Base-by-base conservation (phyloP, 2,113 vertebrate genomes). In the Trematomus loennbergii region DNA sequence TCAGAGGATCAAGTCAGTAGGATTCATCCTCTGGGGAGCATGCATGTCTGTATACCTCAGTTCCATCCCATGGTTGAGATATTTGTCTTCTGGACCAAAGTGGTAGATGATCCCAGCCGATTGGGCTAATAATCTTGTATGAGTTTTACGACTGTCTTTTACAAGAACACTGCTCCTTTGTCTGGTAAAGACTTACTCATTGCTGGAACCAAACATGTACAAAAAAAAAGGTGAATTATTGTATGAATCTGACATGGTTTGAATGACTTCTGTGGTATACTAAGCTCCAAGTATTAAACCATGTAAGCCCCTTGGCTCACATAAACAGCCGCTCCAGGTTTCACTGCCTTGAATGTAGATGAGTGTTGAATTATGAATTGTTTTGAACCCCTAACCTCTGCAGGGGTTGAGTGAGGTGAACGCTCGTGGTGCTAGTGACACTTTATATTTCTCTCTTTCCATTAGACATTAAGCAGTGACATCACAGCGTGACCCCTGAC, bases 391-490 rank as follows among this genome's bases (percentile, higher is more conserved):
- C 18, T 88, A 18, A 92, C 86, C 89, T 87, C 68, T 18, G 57
- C 67, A 1, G 62, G 76, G 77, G 76, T 87, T 81, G 73, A 73
- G 49, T 75, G 81, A 90, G 89, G 81, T 82, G 86, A 90, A 79
- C 5, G 72, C 62, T 70, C 12, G 40, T 9, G 25, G 33, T 81
- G 83, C 59, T 1, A 60, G 61, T 78, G 85, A 83, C 89, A 80
- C 84, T 83, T 83, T 78, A 69, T 72, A 88, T 84, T 76, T 59
- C 45, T 81, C 71, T 75, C 59, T 66, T 62, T 69, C 64, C 61
- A 72, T 62, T 63, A 58, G 82, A 92, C 85, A 92, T 85, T 61
- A 83, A 85, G 81, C 91, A 90, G 89, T 93, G 90, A 93, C 91
- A 91, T 93, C 91, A 91, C 83, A 78, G 67, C 8, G 8, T 87